phyloP scores from a whole-genome alignment of 2,113 vertebrate genomes.

The Rhynchomys soricoides region DNA sequence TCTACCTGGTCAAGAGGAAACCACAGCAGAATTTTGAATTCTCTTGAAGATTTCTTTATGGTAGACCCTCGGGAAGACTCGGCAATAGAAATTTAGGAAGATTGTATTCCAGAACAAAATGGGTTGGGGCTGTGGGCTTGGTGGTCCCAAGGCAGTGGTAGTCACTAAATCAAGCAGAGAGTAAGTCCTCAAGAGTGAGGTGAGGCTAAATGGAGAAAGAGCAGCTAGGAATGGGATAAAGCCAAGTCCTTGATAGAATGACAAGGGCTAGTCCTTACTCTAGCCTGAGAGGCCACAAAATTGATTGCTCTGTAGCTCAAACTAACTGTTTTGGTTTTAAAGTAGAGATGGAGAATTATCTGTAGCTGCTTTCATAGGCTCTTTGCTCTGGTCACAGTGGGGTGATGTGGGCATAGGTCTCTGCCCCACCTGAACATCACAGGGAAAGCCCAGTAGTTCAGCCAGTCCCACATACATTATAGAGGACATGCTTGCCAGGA shows the following conservation, averaged over 20 bases:
- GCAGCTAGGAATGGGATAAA: not conserved
- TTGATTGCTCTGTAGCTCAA: not conserved
- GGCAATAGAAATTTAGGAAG: not conserved
- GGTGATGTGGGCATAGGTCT: not conserved
- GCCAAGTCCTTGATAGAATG: rapidly evolving
- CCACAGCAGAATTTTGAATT: not conserved
- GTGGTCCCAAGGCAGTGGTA: not conserved
- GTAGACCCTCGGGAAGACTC: not conserved
- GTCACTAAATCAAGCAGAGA: not conserved
- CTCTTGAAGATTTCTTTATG: not conserved
- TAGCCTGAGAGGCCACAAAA: not conserved
- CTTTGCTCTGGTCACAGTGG: not conserved
- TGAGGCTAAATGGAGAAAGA: not conserved
- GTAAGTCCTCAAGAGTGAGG: not conserved
- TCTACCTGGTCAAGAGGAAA: not conserved
- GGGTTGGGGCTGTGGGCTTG: not conserved
- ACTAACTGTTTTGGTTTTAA: not conserved
- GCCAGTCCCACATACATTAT: too few species aligned
- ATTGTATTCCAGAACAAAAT: not conserved
- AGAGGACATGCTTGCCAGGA: not conserved
- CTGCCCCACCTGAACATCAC: not conserved
- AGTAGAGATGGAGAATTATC: not conserved
- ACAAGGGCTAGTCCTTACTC: not conserved
- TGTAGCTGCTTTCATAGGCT: not conserved
- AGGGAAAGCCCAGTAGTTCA: not conserved